These are phyloP conservation scores for Nyctalus aviator DNA, from an alignment of 2,797 vertebrate species.

Conservation along the genomic window DNA sequence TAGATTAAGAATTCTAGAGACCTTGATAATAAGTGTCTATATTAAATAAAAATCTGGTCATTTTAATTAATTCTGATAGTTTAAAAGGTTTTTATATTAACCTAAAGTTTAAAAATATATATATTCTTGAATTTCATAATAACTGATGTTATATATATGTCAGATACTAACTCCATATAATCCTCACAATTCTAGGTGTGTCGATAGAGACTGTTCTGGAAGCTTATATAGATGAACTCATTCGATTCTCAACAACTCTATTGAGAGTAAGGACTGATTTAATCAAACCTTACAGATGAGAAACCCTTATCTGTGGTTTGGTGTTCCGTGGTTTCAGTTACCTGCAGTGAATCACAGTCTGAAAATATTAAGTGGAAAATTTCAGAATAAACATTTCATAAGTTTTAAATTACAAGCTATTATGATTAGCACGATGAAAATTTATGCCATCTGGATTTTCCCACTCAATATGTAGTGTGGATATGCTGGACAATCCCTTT, in stretches of 20 bases:
- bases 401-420: not conserved
- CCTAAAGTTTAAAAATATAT: not conserved
- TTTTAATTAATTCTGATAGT: conserved; percentile 43
- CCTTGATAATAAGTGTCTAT: not conserved
- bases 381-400: not conserved
- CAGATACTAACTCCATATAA: not conserved
- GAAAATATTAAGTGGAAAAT: not conserved
- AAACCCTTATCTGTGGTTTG: not conserved
- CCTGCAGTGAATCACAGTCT: not conserved
- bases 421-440: not conserved
- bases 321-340: not conserved
- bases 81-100: conserved; percentile 11
- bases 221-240: not conserved
- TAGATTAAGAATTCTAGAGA: not conserved
- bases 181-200: not conserved
- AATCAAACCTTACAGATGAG: not conserved
- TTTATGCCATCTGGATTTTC: not conserved
- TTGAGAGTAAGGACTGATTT: not conserved
- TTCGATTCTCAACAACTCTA: not conserved
- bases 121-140: not conserved
- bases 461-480: not conserved
- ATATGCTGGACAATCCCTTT: too few species aligned
- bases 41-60: conserved; percentile 32
- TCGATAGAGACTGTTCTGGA: not conserved
- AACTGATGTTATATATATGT: not conserved